Evolutionary conservation across 2,888 invertebrate species (phyloP).

Genomic region (Aporophyla lueneburgensis): DNA sequence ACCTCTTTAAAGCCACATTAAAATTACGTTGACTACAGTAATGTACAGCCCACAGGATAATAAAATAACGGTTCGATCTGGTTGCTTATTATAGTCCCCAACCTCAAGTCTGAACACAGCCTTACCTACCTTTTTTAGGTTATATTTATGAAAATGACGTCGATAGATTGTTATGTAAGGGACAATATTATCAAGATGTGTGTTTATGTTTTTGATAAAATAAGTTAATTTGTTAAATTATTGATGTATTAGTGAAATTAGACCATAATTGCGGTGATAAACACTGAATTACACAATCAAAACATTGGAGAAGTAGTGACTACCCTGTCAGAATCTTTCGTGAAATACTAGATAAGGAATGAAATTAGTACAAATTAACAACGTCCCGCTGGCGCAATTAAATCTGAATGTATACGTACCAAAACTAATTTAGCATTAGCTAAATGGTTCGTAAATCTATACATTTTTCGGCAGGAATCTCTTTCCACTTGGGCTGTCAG

Average conservation of each 20-base stretch:
- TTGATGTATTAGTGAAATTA: constrained; percentile 13
- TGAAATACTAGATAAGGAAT: constrained; percentile 8
- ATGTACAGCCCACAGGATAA: not conserved
- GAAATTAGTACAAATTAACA: not conserved
- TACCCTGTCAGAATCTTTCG: not conserved
- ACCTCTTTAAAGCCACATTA: too few relatives aligned
- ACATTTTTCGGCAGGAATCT: constrained; percentile 88
- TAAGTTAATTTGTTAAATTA: constrained; percentile 20
- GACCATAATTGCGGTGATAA: constrained; percentile 24
- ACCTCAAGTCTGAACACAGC: constrained; percentile 62
- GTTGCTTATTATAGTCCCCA: too few relatives aligned
- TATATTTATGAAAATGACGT: constrained; percentile 84
- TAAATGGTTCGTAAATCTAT: constrained; percentile 86
- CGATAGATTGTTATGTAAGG: constrained; percentile 86
- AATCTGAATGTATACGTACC: constrained; percentile 75
- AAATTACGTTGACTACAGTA: not conserved
- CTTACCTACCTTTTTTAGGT: constrained; percentile 78
- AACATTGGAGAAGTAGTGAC: constrained; percentile 49
- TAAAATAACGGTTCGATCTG: not conserved
- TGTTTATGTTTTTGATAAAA: constrained; percentile 65
- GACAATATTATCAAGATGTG: constrained; percentile 78
- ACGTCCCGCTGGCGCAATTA: not conserved
- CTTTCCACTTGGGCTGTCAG: constrained; percentile 85
- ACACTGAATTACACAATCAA: constrained; percentile 54
- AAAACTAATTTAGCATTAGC: constrained; percentile 84